Conservation (phyloP, 1,140 invertebrate species). For the Lordiphosa clarofinis region DNA sequence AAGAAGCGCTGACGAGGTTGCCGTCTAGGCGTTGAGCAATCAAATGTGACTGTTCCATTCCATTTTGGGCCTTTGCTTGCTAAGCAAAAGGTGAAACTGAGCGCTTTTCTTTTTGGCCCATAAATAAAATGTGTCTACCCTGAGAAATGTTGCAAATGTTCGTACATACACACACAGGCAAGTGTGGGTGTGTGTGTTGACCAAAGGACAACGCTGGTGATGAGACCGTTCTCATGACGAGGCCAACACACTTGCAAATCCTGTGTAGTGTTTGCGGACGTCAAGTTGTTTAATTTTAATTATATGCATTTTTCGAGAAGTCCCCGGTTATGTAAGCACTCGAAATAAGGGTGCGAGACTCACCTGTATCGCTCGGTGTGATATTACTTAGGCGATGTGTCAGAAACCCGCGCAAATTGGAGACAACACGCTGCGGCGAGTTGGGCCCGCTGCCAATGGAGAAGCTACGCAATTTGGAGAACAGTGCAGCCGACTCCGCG, state of each 20-base stretch:
- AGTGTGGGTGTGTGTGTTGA: constrained; percentile 19
- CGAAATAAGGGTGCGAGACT: constrained; percentile 35
- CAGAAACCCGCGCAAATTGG: constrained; percentile 82
- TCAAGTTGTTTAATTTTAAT: constrained; percentile 73
- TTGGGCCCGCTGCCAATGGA: constrained; percentile 80
- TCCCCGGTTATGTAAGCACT: constrained; percentile 57
- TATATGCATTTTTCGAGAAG: constrained; percentile 41
- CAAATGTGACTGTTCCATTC: constrained; percentile 64
- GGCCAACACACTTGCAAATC: constrained; percentile 40
- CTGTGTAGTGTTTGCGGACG: constrained; percentile 49
- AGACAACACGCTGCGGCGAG: constrained; percentile 82
- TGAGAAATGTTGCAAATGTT: constrained; percentile 39
- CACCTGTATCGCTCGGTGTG: constrained; percentile 82
- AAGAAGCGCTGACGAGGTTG: constrained; percentile 31
- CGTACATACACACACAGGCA: background rate
- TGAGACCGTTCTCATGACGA: constrained; percentile 18
- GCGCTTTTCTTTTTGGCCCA: constrained; percentile 27
- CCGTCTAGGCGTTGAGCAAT: constrained; percentile 12
- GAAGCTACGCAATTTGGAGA: constrained; percentile 80
- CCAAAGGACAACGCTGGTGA: constrained; percentile 50
- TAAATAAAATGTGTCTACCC: constrained; percentile 59
- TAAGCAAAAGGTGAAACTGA: constrained; percentile 35
- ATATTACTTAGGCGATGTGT: constrained; percentile 81
- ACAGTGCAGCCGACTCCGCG: constrained; percentile 78
- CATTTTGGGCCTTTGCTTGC: constrained; percentile 31